These are phyloP conservation scores for Misgurnus mizolepis DNA, from an alignment of 2,113 vertebrate species.

Conservation along the genomic window DNA sequence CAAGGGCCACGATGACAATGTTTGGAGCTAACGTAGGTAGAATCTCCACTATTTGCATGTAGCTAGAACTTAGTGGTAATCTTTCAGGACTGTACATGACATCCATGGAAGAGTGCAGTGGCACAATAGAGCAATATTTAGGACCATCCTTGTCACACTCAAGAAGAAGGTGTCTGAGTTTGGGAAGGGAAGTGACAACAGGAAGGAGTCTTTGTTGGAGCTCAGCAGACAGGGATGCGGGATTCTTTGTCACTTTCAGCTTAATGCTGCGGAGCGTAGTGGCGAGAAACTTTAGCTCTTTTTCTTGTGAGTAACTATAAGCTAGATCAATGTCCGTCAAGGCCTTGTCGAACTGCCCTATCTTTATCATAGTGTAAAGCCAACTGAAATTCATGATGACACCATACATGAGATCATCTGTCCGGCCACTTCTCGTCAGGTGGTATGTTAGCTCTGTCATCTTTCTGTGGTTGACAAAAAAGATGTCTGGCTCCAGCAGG, in stretches of 20 bases:
- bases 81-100: constrained; percentile 95
- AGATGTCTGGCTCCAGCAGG: constrained; percentile 93
- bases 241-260: constrained; percentile 87
- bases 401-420: constrained; percentile 91
- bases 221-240: constrained; percentile 92
- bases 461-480: constrained; percentile 98
- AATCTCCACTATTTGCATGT: constrained; percentile 93
- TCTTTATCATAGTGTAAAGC: constrained; percentile 99
- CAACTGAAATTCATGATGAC: constrained; percentile 99
- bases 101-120: constrained; percentile 96
- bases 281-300: constrained; percentile 95
- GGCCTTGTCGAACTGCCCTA: constrained; percentile 94
- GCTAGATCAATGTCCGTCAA: constrained; percentile 91
- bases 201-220: constrained; percentile 95
- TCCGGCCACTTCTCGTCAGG: constrained; percentile 88
- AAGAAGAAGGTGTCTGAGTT: constrained; percentile 92
- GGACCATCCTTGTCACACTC: constrained; percentile 98
- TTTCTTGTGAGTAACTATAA: constrained; percentile 91
- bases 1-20: constrained; percentile 90
- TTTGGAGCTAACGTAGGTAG: constrained; percentile 91
- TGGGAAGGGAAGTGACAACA: constrained; percentile 93
- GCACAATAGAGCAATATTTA: constrained; percentile 98
- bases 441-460: constrained; percentile 96
- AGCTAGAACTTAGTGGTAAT: constrained; percentile 89
- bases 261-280: constrained; percentile 90